Conservation (phyloP, 1,140 invertebrate species). For the Melanaphis sacchari region DNA sequence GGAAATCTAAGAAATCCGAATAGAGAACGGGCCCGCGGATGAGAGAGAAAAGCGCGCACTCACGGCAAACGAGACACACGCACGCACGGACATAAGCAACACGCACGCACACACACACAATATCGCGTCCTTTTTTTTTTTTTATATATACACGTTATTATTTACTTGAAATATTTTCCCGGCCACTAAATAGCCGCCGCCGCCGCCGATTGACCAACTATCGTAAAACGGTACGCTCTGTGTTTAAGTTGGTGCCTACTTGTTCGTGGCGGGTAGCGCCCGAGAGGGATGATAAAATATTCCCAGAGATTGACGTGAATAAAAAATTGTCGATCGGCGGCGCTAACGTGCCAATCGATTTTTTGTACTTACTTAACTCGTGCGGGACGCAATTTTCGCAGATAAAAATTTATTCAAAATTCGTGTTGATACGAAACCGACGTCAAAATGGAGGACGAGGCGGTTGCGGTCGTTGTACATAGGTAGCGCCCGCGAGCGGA, state of each 20-base stretch:
- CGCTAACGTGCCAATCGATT: background rate
- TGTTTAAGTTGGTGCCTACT: slow-evolving; percentile 56
- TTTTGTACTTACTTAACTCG: slow-evolving; percentile 27
- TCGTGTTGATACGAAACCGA: slow-evolving; percentile 43
- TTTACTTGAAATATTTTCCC: background rate
- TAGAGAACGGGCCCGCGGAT: background rate
- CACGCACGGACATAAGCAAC: background rate
- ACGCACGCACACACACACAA: background rate
- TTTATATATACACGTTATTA: background rate
- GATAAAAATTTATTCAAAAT: slow-evolving; percentile 45
- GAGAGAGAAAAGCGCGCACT: slow-evolving; percentile 48
- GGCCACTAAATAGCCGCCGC: background rate
- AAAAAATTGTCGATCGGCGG: background rate
- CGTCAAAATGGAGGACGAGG: slow-evolving; percentile 47
- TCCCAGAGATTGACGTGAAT: background rate
- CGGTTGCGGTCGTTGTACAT: slow-evolving; percentile 55
- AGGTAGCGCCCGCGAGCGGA: slow-evolving; percentile 48
- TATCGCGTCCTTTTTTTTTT: slow-evolving; percentile 41
- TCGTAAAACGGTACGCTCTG: slow-evolving; percentile 33
- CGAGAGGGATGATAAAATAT: background rate
- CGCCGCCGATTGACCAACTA: slow-evolving; percentile 18
- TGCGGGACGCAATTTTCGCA: slow-evolving; percentile 25
- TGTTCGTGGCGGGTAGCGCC: background rate
- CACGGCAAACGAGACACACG: background rate
- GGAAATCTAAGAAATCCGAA: background rate